Evolutionary conservation across 1,140 invertebrate species (phyloP), one percentile per base, ranked within the genome.

Genomic region (Rhopalosiphum padi): DNA sequence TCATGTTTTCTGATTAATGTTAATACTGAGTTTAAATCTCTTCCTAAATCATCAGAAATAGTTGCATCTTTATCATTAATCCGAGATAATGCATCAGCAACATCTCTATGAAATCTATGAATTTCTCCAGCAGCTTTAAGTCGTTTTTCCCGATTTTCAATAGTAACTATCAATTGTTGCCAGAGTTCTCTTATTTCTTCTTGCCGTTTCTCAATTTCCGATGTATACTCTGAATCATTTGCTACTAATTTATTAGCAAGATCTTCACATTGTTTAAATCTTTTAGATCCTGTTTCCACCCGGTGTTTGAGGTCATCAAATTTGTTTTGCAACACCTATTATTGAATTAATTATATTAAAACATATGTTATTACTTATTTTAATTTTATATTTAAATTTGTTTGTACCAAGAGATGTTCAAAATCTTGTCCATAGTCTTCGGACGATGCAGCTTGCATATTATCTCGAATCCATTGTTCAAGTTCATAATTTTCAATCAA

Each of bases 371-470:
- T 85, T 25, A 7, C 23, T 82, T 37, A 15, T 35, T 43, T 86
- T 86, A 55, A 41, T 6, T n/a, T 89, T 8, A 8, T 53, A 43
- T 86, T 37, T 86, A 30, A 85, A 53, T 93, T 77, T 95, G 95
- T 51, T 51, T 51, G 15, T 95, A 98, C 97, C 95, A 98, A 95
- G 48, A 99, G 95, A 96, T 99, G 99, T 95, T 99, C 99, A 95
- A 98, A 99, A 96, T 99, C 99, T 95, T 98, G 98, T 15, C 99
- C 99, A 95, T 99, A 99, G 95, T 99, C 99, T 95, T 99, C 99
- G 60, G 97, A 98, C 7, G 97, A 97, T 18, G 98, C 99, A 1
- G 97, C 97, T 94, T 98, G 97, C 95, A 98, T 97, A 95, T 99
- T 98, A 95, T 99, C 98, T 94, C 97, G 97, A 55, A 99, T 99